These are phyloP conservation scores for Pseudomyrmex concolor DNA, from an alignment of 1,140 invertebrate genomes.

Conservation along the genomic window DNA sequence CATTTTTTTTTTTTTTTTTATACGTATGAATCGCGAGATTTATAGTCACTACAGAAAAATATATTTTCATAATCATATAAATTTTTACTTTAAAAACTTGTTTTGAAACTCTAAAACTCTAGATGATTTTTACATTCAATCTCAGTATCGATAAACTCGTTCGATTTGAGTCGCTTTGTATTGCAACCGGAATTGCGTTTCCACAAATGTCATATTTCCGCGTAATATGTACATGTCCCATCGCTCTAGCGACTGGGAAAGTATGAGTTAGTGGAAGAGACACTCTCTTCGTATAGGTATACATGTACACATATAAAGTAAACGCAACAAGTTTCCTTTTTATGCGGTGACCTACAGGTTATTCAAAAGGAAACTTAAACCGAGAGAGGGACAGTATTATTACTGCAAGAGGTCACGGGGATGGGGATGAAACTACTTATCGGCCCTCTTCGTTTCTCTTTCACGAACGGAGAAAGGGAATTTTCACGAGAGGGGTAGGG, in stretches of 20 bases:
- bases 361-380: slow-evolving; percentile 76
- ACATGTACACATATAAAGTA: slow-evolving; percentile 61
- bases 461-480: slow-evolving; percentile 30
- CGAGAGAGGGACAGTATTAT: slow-evolving; percentile 71
- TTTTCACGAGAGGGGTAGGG: slow-evolving; percentile 12
- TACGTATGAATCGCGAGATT: no score
- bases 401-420: slow-evolving; percentile 69
- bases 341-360: slow-evolving; percentile 75
- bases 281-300: slow-evolving; percentile 26
- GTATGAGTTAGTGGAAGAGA: slow-evolving; percentile 20
- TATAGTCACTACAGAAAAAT: no score
- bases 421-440: slow-evolving; percentile 67
- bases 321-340: slow-evolving; percentile 71
- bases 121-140: background rate
- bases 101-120: background rate
- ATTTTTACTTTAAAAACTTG: no score
- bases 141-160: background rate
- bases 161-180: background rate
- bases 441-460: slow-evolving; percentile 64
- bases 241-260: slow-evolving; percentile 3
- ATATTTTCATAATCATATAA: no score
- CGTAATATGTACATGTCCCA: slow-evolving; percentile 37
- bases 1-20: no score
- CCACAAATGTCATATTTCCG: slow-evolving; percentile 15
- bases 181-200: background rate